Evolutionary conservation across 2,888 invertebrate genomes (phyloP).

Genomic region (Drosophila emarginata): DNA sequence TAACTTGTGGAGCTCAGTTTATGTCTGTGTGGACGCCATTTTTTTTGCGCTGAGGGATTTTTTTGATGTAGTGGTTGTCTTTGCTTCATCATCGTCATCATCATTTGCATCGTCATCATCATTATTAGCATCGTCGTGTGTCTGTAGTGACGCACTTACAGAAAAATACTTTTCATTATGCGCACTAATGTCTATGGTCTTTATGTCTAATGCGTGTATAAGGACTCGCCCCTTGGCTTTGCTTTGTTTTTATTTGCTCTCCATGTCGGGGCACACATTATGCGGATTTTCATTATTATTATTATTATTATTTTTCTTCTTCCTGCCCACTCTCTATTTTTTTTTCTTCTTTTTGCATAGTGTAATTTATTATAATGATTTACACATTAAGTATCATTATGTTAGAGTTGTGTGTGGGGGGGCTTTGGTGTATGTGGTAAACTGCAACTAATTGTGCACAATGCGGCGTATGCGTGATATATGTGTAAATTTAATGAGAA

Average conservation of each 20-base stretch:
- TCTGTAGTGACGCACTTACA: conserved; percentile 39
- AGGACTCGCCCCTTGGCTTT: conserved; percentile 43
- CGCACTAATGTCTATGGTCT: conserved; percentile 62
- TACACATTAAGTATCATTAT: conserved; percentile 55
- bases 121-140: conserved; percentile 19
- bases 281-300: conserved; percentile 48
- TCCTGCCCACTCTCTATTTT: conserved; percentile 38
- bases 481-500: conserved; percentile 38
- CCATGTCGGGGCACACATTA: conserved; percentile 47
- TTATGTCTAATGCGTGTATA: conserved; percentile 59
- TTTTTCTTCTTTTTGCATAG: conserved; percentile 26
- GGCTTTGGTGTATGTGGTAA: conserved; percentile 18
- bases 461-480: conserved; percentile 47
- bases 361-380: conserved; percentile 66
- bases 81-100: conserved; percentile 16
- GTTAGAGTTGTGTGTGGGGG: conserved; percentile 28
- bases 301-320: conserved; percentile 45
- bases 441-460: conserved; percentile 52
- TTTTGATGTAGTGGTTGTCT: conserved; percentile 32
- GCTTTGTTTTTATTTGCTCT: conserved; percentile 24
- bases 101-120: conserved; percentile 16
- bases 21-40: conserved; percentile 15
- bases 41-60: conserved; percentile 23
- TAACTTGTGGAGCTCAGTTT: conserved; percentile 47
- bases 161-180: conserved; percentile 58